phyloP scores from a whole-genome alignment of 1,140 invertebrate genomes.

The Hetaerina americana region DNA sequence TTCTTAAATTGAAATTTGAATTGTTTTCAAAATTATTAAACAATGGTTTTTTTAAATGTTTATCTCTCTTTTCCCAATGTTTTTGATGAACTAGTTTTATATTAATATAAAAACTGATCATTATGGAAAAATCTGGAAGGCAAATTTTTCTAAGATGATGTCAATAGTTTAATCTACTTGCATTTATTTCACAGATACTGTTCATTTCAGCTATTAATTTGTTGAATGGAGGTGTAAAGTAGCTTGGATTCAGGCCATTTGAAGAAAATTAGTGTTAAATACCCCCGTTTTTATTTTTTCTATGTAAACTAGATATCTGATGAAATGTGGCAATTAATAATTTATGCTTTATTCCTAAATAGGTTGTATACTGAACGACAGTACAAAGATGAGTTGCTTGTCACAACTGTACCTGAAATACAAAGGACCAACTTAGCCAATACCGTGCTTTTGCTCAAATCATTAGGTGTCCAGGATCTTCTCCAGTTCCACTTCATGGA shows the following conservation, averaged over 20 bases:
- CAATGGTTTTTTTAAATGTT: background rate
- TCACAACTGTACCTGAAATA: slow-evolving; percentile 94
- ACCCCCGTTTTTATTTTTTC: background rate
- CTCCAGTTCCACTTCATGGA: slow-evolving; percentile 99
- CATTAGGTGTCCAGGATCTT: slow-evolving; percentile 88
- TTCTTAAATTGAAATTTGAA: background rate
- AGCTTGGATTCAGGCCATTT: background rate
- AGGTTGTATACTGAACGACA: slow-evolving; percentile 92
- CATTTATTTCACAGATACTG: too few species aligned
- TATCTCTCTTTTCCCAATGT: slow-evolving; percentile 2
- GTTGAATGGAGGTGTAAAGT: background rate
- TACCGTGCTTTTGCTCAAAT: slow-evolving; percentile 93
- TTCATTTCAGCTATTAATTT: background rate
- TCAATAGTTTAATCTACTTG: too few species aligned
- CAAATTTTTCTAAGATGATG: too few species aligned
- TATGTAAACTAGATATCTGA: too few species aligned
- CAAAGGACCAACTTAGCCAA: slow-evolving; percentile 97
- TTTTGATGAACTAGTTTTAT: too few species aligned
- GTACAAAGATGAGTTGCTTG: slow-evolving; percentile 88
- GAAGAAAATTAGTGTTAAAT: background rate
- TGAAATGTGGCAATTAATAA: too few species aligned
- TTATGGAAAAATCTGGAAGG: too few species aligned
- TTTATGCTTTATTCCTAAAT: slow-evolving; percentile 10
- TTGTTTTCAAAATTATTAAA: background rate
- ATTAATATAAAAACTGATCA: too few species aligned